Conservation (phyloP, 2,888 invertebrate genomes). For the Lasioglossum zephyrum region DNA sequence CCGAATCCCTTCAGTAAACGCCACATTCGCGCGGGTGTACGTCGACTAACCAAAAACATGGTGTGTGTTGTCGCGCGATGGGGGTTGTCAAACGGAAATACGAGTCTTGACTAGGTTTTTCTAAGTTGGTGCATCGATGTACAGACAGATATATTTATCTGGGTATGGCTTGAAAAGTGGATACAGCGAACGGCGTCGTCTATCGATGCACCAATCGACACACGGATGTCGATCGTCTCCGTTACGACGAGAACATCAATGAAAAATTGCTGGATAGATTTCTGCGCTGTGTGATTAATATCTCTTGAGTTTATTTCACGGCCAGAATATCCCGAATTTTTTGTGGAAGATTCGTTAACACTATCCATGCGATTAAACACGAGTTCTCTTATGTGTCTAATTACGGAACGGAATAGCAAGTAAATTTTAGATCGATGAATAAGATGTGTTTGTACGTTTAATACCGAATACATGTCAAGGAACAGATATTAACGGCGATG, state of each 20-base stretch:
- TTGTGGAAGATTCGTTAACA: not conserved
- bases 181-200: not conserved
- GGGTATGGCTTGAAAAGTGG: not conserved
- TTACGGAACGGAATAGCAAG: not conserved
- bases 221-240: not conserved
- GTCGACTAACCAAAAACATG: not conserved
- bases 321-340: not conserved
- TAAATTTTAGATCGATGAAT: not conserved
- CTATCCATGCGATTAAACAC: not conserved
- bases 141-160: not conserved
- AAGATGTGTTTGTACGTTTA: constrained; percentile 6
- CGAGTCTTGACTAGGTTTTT: not conserved
- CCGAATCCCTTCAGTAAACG: not conserved
- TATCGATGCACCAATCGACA: not conserved
- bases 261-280: not conserved
- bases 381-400: not conserved
- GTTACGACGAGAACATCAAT: not conserved
- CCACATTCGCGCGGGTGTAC: not conserved
- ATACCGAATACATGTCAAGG: not conserved
- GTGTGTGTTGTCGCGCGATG: not conserved
- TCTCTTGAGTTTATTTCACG: not conserved
- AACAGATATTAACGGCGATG: not conserved
- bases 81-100: not conserved
- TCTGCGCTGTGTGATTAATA: not conserved
- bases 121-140: not conserved